Evolutionary conservation across 2,113 vertebrate genomes (phyloP).

Genomic region (Python bivittatus): DNA sequence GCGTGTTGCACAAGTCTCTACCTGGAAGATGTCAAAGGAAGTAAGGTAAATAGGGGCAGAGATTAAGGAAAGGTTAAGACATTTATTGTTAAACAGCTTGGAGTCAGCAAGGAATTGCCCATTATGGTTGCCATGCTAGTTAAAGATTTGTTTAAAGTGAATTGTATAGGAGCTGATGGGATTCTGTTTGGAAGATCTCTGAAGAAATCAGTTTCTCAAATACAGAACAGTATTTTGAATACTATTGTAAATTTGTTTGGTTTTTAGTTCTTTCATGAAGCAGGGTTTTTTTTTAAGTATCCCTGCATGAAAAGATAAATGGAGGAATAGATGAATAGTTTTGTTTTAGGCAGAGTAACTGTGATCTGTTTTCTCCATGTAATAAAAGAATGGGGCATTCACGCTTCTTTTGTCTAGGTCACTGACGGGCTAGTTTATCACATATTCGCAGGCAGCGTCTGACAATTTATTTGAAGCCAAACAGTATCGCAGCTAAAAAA

Average conservation of each 20-base stretch:
- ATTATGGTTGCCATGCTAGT: neutral
- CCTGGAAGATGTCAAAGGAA: neutral
- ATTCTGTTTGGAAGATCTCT: neutral
- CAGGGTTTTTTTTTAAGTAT: neutral
- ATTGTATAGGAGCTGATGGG: neutral
- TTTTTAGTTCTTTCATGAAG: neutral
- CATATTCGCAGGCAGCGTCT: conserved; percentile 25
- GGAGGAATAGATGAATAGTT: neutral
- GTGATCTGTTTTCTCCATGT: neutral
- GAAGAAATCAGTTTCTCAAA: neutral
- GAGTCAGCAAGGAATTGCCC: neutral
- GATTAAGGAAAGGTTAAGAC: too few species aligned
- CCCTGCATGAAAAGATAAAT: neutral
- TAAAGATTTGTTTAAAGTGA: neutral
- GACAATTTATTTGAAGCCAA: conserved; percentile 42
- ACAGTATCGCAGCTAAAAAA: conserved; percentile 17
- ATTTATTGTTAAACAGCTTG: too few species aligned
- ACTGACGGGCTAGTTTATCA: neutral
- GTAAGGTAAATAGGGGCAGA: neutral
- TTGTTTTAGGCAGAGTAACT: neutral
- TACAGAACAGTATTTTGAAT: neutral
- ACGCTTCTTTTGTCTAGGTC: conserved; percentile 7
- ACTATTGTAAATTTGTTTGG: neutral
- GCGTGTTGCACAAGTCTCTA: neutral
- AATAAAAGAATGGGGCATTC: neutral